A percentile compares a stretch with the other conserved stretches of the same genome.
Evolutionary conservation across 2,888 invertebrate species (phyloP).

Genomic region (Harmothoe impar): DNA sequence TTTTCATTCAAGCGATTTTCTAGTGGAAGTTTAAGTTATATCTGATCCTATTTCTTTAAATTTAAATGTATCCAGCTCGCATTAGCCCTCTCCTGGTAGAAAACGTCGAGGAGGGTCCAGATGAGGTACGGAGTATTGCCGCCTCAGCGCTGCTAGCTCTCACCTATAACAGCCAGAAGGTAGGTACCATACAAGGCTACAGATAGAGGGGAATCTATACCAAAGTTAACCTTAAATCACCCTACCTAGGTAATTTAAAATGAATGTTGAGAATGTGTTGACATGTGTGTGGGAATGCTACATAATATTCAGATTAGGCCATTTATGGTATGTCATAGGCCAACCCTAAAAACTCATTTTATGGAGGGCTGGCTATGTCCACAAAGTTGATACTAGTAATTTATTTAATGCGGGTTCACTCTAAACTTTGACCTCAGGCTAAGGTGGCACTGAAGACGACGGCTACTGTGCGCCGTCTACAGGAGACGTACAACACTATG

Average conservation of each 20-base stretch:
- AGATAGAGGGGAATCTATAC: neutral
- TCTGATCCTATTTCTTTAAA: too few relatives aligned
- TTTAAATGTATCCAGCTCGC: neutral
- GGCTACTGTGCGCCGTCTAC: conserved; percentile 66
- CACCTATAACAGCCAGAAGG: conserved; percentile 81
- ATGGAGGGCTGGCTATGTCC: too few relatives aligned
- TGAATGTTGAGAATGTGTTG: too few relatives aligned
- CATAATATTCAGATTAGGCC: too few relatives aligned
- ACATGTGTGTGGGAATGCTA: too few relatives aligned
- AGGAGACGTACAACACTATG: conserved; percentile 68
- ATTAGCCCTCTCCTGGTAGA: conserved; percentile 74
- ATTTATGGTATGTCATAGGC: too few relatives aligned
- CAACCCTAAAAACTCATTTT: too few relatives aligned
- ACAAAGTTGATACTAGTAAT: too few relatives aligned
- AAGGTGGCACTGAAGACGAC: conserved; percentile 69
- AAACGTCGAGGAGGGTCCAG: conserved; percentile 73
- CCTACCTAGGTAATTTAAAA: too few relatives aligned
- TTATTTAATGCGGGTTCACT: too few relatives aligned
- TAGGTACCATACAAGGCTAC: conserved; percentile 63
- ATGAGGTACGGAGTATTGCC: conserved; percentile 73
- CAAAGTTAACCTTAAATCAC: neutral
- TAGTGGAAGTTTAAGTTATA: too few relatives aligned
- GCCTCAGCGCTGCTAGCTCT: conserved; percentile 79
- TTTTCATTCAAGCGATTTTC: too few relatives aligned
- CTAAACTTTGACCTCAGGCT: conserved; percentile 63